Evolutionary conservation across 1,140 invertebrate genomes (phyloP).

Genomic region (Drosophila chauvacae): DNA sequence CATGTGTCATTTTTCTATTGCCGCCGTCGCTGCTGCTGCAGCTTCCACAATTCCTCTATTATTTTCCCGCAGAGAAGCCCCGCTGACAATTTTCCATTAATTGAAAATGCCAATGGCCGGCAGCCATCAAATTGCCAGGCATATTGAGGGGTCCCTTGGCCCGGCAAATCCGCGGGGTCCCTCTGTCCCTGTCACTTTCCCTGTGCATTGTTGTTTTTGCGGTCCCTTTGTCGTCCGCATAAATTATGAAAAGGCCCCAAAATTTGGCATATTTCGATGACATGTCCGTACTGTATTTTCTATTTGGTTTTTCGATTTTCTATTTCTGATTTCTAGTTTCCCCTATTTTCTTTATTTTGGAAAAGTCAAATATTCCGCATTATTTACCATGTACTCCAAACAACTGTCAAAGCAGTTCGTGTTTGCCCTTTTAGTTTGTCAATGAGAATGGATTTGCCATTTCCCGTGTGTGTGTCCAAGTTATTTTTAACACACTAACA

Average conservation of each 20-base stretch:
- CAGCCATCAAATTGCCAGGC: constrained; percentile 34
- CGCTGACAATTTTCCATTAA: constrained; percentile 53
- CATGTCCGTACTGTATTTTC: constrained; percentile 33
- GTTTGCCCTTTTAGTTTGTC: constrained; percentile 56
- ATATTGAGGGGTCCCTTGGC: constrained; percentile 11
- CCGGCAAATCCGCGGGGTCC: not conserved
- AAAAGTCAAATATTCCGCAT: constrained; percentile 56
- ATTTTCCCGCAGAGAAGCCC: constrained; percentile 17
- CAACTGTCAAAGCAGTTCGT: constrained; percentile 53
- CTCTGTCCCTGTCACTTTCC: not conserved
- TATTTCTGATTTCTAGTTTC: constrained; percentile 25
- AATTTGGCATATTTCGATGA: constrained; percentile 27
- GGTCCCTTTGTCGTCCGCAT: constrained; percentile 21
- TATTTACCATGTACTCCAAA: constrained; percentile 58
- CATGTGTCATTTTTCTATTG: constrained; percentile 41
- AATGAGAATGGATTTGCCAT: constrained; percentile 48
- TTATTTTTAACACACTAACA: constrained; percentile 31
- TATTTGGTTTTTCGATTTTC: constrained; percentile 22
- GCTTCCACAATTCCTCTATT: constrained; percentile 6
- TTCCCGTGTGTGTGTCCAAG: constrained; percentile 32
- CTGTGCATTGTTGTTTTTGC: constrained; percentile 30
- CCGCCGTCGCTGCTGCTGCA: constrained; percentile 1
- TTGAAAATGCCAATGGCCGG: constrained; percentile 57
- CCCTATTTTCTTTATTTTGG: not conserved
- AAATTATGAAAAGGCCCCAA: constrained; percentile 39